Percentiles rank a stretch among this genome's conserved stretches.
phyloP scores from a whole-genome alignment of 1,140 invertebrate genomes.

The Drosophila aff. region DNA sequence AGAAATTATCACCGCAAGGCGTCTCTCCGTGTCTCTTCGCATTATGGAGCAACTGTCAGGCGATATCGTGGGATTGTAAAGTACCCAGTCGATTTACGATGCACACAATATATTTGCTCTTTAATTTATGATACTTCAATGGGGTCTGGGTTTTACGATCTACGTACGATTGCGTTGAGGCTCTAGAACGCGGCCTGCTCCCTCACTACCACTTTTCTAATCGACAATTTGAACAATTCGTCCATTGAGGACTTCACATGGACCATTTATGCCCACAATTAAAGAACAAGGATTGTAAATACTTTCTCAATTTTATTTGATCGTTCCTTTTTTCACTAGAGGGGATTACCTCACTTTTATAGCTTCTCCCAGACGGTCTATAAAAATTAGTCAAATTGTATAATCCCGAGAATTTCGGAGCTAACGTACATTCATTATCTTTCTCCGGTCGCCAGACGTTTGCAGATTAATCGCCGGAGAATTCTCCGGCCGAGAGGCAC shows the following conservation, averaged over 20 bases:
- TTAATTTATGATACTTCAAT: constrained; percentile 39
- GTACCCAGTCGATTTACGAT: constrained; percentile 31
- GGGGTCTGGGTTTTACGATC: constrained; percentile 33
- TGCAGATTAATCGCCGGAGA: constrained; percentile 42
- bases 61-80: constrained; percentile 37
- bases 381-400: constrained; percentile 38
- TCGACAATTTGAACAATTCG: neutral
- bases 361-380: constrained; percentile 26
- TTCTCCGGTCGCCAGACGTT: constrained; percentile 16
- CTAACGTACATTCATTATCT: constrained; percentile 28
- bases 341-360: constrained; percentile 27
- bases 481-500: constrained; percentile 24
- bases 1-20: constrained; percentile 1
- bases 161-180: constrained; percentile 8
- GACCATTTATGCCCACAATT: constrained; percentile 25
- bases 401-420: constrained; percentile 21
- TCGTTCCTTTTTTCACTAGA: constrained; percentile 17
- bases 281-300: constrained; percentile 25
- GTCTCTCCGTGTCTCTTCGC: constrained; percentile 3
- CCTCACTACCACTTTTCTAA: neutral
- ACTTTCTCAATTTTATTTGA: constrained; percentile 37
- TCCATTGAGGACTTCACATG: constrained; percentile 5
- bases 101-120: constrained; percentile 28
- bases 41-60: constrained; percentile 7
- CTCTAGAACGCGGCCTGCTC: constrained; percentile 8